These are phyloP conservation scores for Pseudochirops corinnae DNA, from an alignment of 2,797 vertebrate species.

Conservation along the genomic window DNA sequence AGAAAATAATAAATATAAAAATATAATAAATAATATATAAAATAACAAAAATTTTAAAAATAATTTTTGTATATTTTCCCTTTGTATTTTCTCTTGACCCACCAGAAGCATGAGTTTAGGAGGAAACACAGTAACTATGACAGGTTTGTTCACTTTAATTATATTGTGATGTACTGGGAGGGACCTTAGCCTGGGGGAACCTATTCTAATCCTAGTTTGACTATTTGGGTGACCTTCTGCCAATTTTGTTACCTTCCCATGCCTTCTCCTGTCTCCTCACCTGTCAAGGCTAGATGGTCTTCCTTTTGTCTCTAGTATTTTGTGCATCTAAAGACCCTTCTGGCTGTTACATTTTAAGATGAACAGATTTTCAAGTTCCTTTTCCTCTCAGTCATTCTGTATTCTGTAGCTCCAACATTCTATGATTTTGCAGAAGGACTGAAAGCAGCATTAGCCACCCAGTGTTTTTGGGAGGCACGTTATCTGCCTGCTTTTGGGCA, in stretches of 20 bases:
- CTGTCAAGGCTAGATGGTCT: background rate
- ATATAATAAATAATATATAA: too few relatives aligned
- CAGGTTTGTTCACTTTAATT: background rate
- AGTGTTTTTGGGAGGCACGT: background rate
- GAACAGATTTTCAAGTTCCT: background rate
- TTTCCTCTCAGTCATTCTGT: background rate
- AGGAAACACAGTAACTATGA: background rate
- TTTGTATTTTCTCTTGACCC: background rate
- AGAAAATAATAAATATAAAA: background rate
- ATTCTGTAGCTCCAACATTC: background rate
- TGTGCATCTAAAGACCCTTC: background rate
- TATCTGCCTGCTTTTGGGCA: background rate
- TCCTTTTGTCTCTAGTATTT: background rate
- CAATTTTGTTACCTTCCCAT: background rate
- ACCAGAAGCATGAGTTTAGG: background rate
- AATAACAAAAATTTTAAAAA: too few relatives aligned
- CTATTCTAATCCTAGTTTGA: background rate
- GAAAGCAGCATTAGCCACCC: background rate
- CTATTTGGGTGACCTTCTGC: background rate
- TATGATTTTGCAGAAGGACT: background rate
- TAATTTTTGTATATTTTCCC: background rate
- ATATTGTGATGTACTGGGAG: background rate
- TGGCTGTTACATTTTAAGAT: background rate
- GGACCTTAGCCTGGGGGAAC: too few relatives aligned
- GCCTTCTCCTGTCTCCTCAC: background rate